Percentiles rank a stretch among this genome's conserved stretches.
Conservation (phyloP, 2,888 invertebrate species). For the Kuschelorhynchus macadamiae region DNA sequence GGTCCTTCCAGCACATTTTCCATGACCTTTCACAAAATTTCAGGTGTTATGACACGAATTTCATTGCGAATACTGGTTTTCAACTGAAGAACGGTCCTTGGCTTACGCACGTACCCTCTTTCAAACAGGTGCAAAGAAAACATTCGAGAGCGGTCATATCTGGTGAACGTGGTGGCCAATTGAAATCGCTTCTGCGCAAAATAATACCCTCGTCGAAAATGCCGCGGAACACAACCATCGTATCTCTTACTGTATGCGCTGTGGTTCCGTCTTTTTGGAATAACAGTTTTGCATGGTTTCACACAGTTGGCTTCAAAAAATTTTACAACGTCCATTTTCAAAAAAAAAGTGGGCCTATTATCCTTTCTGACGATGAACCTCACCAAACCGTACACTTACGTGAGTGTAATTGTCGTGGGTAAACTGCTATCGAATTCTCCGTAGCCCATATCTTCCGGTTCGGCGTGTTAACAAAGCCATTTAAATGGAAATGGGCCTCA, state of each 20-base stretch:
- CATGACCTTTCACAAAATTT: too few relatives aligned
- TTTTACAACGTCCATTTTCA: background rate
- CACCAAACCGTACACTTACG: constrained; percentile 23
- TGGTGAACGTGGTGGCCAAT: too few relatives aligned
- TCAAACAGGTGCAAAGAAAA: too few relatives aligned
- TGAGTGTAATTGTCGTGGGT: constrained; percentile 42
- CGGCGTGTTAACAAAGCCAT: constrained; percentile 57
- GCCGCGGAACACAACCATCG: background rate
- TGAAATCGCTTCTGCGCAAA: constrained; percentile 9
- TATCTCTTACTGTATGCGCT: constrained; percentile 4
- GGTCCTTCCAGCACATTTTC: too few relatives aligned
- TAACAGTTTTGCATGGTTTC: background rate
- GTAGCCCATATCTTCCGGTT: constrained; percentile 57
- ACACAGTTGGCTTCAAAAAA: background rate
- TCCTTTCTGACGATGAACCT: too few relatives aligned
- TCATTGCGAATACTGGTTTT: too few relatives aligned
- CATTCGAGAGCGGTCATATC: too few relatives aligned
- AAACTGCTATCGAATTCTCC: constrained; percentile 54
- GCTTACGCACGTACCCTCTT: too few relatives aligned
- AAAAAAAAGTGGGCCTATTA: too few relatives aligned
- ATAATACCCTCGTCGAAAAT: constrained; percentile 3
- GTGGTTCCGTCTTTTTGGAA: constrained; percentile 8
- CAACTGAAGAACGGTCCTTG: too few relatives aligned
- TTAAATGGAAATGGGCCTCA: constrained; percentile 16
- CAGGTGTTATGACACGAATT: too few relatives aligned